Conservation (phyloP, 2,797 vertebrate genomes). For the Taeniopygia guttata region DNA sequence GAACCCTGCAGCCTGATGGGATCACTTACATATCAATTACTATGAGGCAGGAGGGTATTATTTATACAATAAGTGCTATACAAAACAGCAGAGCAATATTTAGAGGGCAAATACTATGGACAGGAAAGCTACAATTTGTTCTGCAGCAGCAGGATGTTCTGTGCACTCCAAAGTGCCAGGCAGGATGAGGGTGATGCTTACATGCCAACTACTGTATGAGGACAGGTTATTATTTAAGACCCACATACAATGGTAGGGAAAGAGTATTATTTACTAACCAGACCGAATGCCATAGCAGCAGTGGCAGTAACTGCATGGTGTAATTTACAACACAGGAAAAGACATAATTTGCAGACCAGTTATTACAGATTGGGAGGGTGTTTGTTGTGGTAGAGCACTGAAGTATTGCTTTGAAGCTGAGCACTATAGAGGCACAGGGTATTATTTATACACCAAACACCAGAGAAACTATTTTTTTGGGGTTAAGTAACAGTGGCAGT, state of each 20-base stretch:
- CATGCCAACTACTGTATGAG: not conserved
- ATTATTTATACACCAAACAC: constrained; percentile 41
- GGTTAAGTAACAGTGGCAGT: constrained; percentile 30
- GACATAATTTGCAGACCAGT: constrained; percentile 26
- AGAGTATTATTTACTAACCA: constrained; percentile 47
- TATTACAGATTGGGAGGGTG: constrained; percentile 42
- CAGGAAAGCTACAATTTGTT: constrained; percentile 51
- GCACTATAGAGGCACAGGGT: not conserved
- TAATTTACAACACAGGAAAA: constrained; percentile 58
- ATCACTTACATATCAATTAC: constrained; percentile 21
- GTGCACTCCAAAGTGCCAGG: not conserved
- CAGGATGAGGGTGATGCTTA: constrained; percentile 32
- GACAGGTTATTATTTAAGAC: constrained; percentile 57
- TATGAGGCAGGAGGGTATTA: constrained; percentile 9
- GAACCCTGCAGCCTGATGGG: not conserved
- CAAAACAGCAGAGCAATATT: constrained; percentile 27
- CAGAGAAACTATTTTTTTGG: constrained; percentile 38
- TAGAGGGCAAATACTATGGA: constrained; percentile 7
- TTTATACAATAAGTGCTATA: constrained; percentile 13
- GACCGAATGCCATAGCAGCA: not conserved
- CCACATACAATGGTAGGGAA: constrained; percentile 21
- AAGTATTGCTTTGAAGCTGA: constrained; percentile 33
- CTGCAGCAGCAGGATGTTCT: constrained; percentile 10
- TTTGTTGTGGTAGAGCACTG: not conserved
- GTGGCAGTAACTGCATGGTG: not conserved